These are phyloP conservation scores for Philereme vetulata DNA, from an alignment of 2,888 invertebrate genomes.

Conservation along the genomic window DNA sequence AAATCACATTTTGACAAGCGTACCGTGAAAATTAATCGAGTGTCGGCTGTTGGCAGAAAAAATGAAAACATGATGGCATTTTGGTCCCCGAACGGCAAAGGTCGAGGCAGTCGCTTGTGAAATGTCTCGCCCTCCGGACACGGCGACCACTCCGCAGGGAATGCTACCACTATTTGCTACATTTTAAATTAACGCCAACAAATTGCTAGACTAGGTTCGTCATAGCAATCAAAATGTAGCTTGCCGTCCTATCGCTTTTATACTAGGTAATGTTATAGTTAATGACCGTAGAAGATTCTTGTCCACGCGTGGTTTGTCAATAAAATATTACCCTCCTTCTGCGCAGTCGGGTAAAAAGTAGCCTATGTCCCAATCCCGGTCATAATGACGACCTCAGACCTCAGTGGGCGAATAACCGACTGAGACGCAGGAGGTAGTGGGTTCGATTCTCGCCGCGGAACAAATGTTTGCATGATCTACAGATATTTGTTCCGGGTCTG, in stretches of 20 bases:
- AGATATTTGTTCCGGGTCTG: too few species aligned
- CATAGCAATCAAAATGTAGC: neutral
- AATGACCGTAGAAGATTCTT: neutral
- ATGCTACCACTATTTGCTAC: slow-evolving; percentile 38
- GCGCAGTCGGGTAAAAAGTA: too few species aligned
- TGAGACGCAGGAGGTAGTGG: too few species aligned
- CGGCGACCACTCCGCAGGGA: slow-evolving; percentile 59
- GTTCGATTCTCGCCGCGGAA: too few species aligned
- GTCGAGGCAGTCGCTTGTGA: slow-evolving; percentile 78
- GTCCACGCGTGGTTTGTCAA: too few species aligned
- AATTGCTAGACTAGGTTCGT: slow-evolving; percentile 16
- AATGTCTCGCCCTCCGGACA: slow-evolving; percentile 69
- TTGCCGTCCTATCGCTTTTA: too few species aligned
- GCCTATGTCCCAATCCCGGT: too few species aligned
- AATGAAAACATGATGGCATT: slow-evolving; percentile 80
- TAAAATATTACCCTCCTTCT: too few species aligned
- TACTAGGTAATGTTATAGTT: neutral
- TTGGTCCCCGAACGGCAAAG: slow-evolving; percentile 77
- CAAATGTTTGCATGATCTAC: too few species aligned
- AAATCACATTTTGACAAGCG: slow-evolving; percentile 84
- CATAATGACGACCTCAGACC: too few species aligned
- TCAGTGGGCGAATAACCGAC: too few species aligned
- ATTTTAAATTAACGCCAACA: slow-evolving; percentile 21
- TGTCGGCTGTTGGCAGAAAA: slow-evolving; percentile 69
- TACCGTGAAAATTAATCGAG: slow-evolving; percentile 84